Evolutionary conservation across 2,888 invertebrate species (phyloP).

Genomic region (Sepioteuthis lessoniana): DNA sequence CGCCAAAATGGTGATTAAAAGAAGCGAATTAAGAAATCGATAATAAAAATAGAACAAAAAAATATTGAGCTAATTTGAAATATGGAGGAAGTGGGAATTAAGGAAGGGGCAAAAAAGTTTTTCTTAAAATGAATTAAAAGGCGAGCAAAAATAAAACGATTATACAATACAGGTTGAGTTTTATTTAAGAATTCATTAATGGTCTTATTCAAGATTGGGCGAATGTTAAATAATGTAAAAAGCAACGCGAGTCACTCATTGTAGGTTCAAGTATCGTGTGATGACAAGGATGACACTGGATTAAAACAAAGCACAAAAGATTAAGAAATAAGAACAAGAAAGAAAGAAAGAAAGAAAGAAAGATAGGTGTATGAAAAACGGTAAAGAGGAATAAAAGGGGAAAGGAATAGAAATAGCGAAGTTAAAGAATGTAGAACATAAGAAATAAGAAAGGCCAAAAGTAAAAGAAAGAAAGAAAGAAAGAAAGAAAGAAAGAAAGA

Average conservation of each 20-base stretch:
- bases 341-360: not conserved
- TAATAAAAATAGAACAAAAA: not conserved
- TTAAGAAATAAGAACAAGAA: not conserved
- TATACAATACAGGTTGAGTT: not conserved
- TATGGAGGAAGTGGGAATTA: not conserved
- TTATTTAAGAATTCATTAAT: not conserved
- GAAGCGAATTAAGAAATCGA: not conserved
- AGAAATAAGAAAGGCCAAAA: not conserved
- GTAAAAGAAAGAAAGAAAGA: too few relatives aligned
- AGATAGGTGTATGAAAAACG: not conserved
- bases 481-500: too few relatives aligned
- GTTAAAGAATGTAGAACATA: not conserved
- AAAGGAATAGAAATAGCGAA: not conserved
- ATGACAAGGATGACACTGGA: not conserved
- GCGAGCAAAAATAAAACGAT: not conserved
- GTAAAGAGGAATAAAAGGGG: not conserved
- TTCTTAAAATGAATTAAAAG: not conserved
- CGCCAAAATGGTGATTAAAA: not conserved
- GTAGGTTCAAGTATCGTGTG: not conserved
- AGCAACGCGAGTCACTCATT: not conserved
- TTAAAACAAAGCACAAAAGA: not conserved
- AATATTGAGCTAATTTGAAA: not conserved
- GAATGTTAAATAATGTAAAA: too few relatives aligned
- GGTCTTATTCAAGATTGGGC: not conserved
- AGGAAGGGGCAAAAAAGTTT: not conserved